Conservation (phyloP, 2,888 invertebrate species). For the Leucophenga maculata region DNA sequence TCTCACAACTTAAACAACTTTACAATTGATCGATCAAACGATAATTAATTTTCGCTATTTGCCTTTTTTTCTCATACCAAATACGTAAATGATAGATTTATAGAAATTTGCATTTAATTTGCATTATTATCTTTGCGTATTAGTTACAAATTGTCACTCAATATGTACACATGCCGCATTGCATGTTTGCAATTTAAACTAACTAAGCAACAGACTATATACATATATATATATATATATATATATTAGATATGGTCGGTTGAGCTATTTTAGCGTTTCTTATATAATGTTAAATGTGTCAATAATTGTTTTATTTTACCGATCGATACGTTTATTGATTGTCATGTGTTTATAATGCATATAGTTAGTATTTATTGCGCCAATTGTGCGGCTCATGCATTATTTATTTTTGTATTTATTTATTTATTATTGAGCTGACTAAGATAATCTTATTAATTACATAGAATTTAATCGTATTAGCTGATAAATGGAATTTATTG, state of each 20-base stretch:
- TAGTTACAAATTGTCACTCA: slow-evolving; percentile 22
- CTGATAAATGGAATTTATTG: not conserved
- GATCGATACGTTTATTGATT: slow-evolving; percentile 15
- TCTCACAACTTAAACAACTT: slow-evolving; percentile 12
- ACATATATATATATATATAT: no score
- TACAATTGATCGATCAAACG: slow-evolving; percentile 20
- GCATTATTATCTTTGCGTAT: slow-evolving; percentile 22
- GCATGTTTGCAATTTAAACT: not conserved
- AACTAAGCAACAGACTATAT: no score
- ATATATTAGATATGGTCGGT: not conserved
- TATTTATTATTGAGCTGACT: no score
- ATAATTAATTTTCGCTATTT: slow-evolving; percentile 15
- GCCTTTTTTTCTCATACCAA: not conserved
- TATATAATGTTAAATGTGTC: slow-evolving; percentile 24
- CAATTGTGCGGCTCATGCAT: not conserved
- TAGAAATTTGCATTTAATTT: slow-evolving; percentile 21
- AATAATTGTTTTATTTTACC: slow-evolving; percentile 25
- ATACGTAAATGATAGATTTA: not conserved
- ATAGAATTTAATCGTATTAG: slow-evolving; percentile 8
- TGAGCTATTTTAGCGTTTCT: not conserved
- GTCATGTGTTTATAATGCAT: not conserved
- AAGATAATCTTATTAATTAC: slow-evolving; percentile 22
- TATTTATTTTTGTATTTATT: slow-evolving; percentile 10
- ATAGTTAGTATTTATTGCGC: not conserved
- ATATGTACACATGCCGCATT: slow-evolving; percentile 1